These are phyloP conservation scores for Bombylius discolor DNA, from an alignment of 2,888 invertebrate genomes.

Conservation along the genomic window DNA sequence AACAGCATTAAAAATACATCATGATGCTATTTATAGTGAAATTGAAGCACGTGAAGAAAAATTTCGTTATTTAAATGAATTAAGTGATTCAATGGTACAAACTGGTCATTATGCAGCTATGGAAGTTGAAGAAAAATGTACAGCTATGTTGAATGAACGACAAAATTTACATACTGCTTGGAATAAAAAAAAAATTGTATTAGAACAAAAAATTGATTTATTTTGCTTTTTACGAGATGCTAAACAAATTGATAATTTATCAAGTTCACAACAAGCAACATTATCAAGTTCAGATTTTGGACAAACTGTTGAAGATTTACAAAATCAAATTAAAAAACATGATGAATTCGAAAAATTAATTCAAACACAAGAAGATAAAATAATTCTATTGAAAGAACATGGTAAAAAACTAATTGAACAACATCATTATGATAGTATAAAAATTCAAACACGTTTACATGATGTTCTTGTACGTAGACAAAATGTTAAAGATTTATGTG, in stretches of 20 bases:
- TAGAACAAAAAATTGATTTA: conserved; percentile 83
- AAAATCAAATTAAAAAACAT: conserved; percentile 79
- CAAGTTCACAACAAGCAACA: conserved; percentile 75
- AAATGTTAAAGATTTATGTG: conserved; percentile 50
- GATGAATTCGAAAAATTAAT: conserved; percentile 89
- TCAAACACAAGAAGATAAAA: conserved; percentile 73
- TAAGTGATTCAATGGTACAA: conserved; percentile 72
- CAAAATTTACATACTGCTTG: conserved; percentile 70
- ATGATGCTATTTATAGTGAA: conserved; percentile 67
- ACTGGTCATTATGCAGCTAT: conserved; percentile 68
- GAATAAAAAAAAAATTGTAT: conserved; percentile 75
- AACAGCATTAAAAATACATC: conserved; percentile 69
- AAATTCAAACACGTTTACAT: conserved; percentile 60
- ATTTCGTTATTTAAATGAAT: conserved; percentile 58
- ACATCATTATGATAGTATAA: conserved; percentile 78
- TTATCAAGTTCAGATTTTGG: conserved; percentile 57
- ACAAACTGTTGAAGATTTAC: conserved; percentile 77
- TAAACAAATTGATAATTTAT: conserved; percentile 78
- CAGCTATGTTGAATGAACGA: conserved; percentile 63
- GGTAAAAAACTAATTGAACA: conserved; percentile 77
- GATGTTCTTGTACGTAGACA: conserved; percentile 61
- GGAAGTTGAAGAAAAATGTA: conserved; percentile 70
- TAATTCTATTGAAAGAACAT: conserved; percentile 65
- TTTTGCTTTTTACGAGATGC: conserved; percentile 92
- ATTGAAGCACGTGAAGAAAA: conserved; percentile 80